Conservation (phyloP, 2,888 invertebrate genomes). For the Meta bourneti region DNA sequence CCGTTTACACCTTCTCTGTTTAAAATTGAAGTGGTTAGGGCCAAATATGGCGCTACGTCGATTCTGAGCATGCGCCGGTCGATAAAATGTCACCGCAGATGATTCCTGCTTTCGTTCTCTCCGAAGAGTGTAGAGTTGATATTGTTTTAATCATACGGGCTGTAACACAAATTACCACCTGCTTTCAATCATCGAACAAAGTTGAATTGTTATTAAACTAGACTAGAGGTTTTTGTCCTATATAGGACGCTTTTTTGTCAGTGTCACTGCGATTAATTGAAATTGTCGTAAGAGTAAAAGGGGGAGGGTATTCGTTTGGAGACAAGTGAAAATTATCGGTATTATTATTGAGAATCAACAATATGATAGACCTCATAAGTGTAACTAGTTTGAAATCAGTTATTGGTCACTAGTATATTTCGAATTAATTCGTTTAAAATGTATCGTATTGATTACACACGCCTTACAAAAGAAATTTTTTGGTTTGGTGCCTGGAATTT, state of each 20-base stretch:
- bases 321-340: not conserved
- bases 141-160: slow-evolving; percentile 49
- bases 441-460: too few relatives aligned
- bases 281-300: not conserved
- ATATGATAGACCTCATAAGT: too few relatives aligned
- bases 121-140: slow-evolving; percentile 8
- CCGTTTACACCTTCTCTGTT: not conserved
- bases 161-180: slow-evolving; percentile 24
- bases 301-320: not conserved
- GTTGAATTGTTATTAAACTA: not conserved
- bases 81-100: slow-evolving; percentile 61
- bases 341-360: too few relatives aligned
- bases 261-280: not conserved
- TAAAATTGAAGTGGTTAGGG: slow-evolving; percentile 3
- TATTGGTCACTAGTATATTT: too few relatives aligned
- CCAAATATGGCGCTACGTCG: slow-evolving; percentile 57
- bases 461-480: too few relatives aligned
- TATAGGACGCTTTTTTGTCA: too few relatives aligned
- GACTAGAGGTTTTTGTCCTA: too few relatives aligned
- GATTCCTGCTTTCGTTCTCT: not conserved
- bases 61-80: slow-evolving; percentile 58
- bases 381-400: too few relatives aligned
- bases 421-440: too few relatives aligned
- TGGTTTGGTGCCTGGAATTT: too few relatives aligned
- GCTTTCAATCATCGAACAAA: slow-evolving; percentile 14